Conservation (phyloP, 2,888 invertebrate genomes). For the Nyleta sp. region DNA sequence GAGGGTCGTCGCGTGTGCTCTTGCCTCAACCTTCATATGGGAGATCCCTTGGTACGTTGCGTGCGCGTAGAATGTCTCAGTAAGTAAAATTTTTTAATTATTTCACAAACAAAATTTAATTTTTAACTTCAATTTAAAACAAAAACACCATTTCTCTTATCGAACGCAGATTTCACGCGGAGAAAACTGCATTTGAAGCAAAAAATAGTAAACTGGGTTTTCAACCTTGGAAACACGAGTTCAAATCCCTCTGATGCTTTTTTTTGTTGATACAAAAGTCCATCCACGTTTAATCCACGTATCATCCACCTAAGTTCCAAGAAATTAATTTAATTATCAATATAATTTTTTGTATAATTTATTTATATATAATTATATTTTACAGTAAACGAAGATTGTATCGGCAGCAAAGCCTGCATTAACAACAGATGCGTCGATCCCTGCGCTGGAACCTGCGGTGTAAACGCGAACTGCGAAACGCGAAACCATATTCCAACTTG, state of each 20-base stretch:
- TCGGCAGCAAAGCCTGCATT: conserved; percentile 87
- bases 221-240: too few species aligned
- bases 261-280: too few species aligned
- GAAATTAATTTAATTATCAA: too few species aligned
- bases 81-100: conserved; percentile 78
- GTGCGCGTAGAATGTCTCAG: conserved; percentile 89
- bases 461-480: conserved; percentile 90
- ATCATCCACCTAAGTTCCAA: too few species aligned
- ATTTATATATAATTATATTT: background rate
- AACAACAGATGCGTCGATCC: conserved; percentile 92
- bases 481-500: conserved; percentile 91
- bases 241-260: too few species aligned
- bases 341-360: conserved; percentile 5
- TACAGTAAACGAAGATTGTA: conserved; percentile 90
- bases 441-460: conserved; percentile 89
- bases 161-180: too few species aligned
- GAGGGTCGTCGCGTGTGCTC: conserved; percentile 91
- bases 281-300: too few species aligned
- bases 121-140: background rate
- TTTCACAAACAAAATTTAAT: conserved; percentile 4
- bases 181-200: too few species aligned
- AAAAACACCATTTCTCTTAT: too few species aligned
- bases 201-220: too few species aligned
- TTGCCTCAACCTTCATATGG: conserved; percentile 90
- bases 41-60: conserved; percentile 90